phyloP scores from a whole-genome alignment of 2,797 vertebrate species.

The Calcarius lapponicus region DNA sequence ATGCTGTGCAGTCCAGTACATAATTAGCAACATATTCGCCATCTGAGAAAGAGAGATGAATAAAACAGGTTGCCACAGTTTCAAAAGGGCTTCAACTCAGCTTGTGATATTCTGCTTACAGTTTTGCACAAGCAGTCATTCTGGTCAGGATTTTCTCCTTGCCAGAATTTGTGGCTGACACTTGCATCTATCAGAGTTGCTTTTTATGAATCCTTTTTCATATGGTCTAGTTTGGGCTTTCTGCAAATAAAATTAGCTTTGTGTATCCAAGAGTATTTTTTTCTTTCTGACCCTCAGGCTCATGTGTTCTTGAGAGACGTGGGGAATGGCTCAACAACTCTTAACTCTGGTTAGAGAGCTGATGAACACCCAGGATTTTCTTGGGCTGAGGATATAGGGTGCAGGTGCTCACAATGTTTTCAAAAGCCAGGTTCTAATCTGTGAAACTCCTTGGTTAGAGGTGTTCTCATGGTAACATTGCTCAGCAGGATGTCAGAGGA shows the following conservation, averaged over 20 bases:
- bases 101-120: not conserved
- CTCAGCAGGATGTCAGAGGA: not conserved
- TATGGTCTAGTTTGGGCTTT: not conserved
- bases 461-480: not conserved
- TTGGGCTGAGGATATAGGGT: not conserved
- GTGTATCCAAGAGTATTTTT: not conserved
- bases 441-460: not conserved
- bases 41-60: not conserved
- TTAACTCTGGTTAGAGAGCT: not conserved
- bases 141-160: not conserved
- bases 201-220: not conserved
- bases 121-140: not conserved
- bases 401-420: not conserved
- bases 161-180: not conserved
- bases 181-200: not conserved
- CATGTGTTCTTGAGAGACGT: not conserved
- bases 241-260: not conserved
- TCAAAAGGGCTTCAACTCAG: not conserved
- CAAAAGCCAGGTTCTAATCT: not conserved
- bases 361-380: not conserved
- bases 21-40: slow-evolving; percentile 37
- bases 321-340: not conserved
- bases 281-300: not conserved
- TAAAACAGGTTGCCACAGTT: not conserved
- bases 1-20: not conserved